A percentile compares a stretch with the other conserved stretches of the same genome.
phyloP scores from a whole-genome alignment of 2,888 invertebrate species.

The Limnephilus marmoratus region DNA sequence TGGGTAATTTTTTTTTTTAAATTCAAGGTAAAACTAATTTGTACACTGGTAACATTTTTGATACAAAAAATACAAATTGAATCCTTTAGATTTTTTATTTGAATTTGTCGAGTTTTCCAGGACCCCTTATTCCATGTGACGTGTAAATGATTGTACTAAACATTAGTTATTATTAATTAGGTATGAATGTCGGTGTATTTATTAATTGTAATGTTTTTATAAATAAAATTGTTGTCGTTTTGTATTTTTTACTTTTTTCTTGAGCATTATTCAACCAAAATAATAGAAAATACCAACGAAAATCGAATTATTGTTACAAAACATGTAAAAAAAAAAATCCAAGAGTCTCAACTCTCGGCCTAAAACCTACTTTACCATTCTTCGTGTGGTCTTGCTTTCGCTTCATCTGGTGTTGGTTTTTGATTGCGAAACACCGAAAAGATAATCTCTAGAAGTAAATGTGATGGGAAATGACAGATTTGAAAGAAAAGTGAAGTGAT shows the following conservation, averaged over 20 bases:
- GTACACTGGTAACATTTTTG: neutral
- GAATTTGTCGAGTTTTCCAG: neutral
- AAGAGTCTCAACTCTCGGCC: too few relatives aligned
- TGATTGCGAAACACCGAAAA: neutral
- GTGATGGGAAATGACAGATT: neutral
- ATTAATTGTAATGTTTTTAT: conserved; percentile 43
- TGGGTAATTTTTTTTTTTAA: neutral
- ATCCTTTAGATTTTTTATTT: neutral
- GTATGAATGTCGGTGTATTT: conserved; percentile 30
- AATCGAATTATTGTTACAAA: too few relatives aligned
- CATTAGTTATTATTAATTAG: neutral
- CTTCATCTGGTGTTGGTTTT: neutral
- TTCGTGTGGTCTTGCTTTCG: neutral
- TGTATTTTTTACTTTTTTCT: neutral
- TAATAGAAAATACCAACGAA: too few relatives aligned
- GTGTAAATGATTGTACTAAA: conserved; percentile 28
- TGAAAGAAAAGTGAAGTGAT: neutral
- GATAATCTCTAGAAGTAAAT: neutral
- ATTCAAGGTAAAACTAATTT: neutral
- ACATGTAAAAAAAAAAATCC: too few relatives aligned
- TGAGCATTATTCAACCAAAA: neutral
- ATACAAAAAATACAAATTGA: neutral
- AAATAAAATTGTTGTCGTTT: conserved; percentile 47
- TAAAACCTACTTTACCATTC: neutral
- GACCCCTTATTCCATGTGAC: conserved; percentile 13